Evolutionary conservation across 2,888 invertebrate genomes (phyloP), one percentile per base, ranked within the genome.

Genomic region (Gari tellinella): DNA sequence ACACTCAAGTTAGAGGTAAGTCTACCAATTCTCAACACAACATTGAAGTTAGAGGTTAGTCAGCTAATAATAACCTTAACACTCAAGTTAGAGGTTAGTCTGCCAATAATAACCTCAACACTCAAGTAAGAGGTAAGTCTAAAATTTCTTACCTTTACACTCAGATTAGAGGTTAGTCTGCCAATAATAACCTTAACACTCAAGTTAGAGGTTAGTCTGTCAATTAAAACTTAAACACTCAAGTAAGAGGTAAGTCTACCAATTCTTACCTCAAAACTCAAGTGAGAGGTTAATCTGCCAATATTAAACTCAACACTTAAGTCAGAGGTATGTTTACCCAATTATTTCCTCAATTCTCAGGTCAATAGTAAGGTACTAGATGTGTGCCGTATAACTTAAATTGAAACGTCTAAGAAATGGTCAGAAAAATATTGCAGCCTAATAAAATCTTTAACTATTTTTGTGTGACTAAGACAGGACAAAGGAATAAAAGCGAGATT

Each of bases 41-140:
- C 40, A 40, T 15, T 40, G 10, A 40, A 40, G 40, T 40, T 15
- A 12, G 40, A 40, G 40, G 40, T 40, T 12, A 83, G 87, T 31
- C 83, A 83, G 15, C 85, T 88, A 10, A 80, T 84, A 56, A 82
- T 83, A 25, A 85, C 82, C 65, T 82, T 78, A 56, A 82, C 81
- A 53, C 80, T 84, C n/a, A 86, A 85, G 70, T 43, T 78, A 51
- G 86, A 83, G 79, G 87, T 86, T 65, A 14, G 40, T 12, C 40
- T 12, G 10, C 8, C 40, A 40, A 8, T 14, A 8, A 40, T 40
- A 8, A 40, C 15, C 40, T 40, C 40, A 40, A 12, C 40, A n/a
- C n/a, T 82, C 70, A 88, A 88, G 55, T 89, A 88, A 88, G 89
- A 89, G 65, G 58, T 72, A n/a, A 84, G 88, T 26, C 85, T 84